Conservation (phyloP, 1,140 invertebrate species). For the Bombus fervidus region DNA sequence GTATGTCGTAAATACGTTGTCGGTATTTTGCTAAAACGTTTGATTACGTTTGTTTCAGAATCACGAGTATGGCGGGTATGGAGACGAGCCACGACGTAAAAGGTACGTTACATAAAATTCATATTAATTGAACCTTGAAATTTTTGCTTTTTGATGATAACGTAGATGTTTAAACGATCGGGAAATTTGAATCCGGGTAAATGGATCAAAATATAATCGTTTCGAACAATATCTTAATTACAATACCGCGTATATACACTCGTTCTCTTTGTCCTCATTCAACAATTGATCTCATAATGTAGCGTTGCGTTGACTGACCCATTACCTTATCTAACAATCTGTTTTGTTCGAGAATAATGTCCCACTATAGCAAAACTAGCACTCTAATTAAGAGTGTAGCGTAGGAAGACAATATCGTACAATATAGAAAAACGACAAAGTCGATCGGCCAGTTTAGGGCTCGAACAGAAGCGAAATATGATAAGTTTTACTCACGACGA, state of each 20-base stretch:
- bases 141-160: not conserved
- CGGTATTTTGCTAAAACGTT: not conserved
- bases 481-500: not conserved
- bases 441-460: not conserved
- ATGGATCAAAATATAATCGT: not conserved
- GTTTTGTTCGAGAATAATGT: conserved; percentile 1
- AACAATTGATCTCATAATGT: conserved; percentile 29
- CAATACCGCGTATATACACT: not conserved
- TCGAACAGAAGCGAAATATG: not conserved
- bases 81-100: conserved; percentile 82
- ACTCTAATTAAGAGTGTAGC: too few species aligned
- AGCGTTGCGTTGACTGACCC: conserved; percentile 1
- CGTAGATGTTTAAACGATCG: not conserved
- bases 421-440: not conserved
- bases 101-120: conserved; percentile 71
- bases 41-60: conserved; percentile 77
- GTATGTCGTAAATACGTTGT: not conserved
- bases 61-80: conserved; percentile 81
- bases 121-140: not conserved
- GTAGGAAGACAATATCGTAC: too few species aligned
- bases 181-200: too few species aligned
- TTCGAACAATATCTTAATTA: not conserved
- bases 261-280: not conserved
- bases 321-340: conserved; percentile 10
- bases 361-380: not conserved